Percentiles rank a stretch among this genome's conserved stretches.
These are phyloP conservation scores for Pampus argenteus DNA, from an alignment of 2,797 vertebrate species.

Conservation along the genomic window DNA sequence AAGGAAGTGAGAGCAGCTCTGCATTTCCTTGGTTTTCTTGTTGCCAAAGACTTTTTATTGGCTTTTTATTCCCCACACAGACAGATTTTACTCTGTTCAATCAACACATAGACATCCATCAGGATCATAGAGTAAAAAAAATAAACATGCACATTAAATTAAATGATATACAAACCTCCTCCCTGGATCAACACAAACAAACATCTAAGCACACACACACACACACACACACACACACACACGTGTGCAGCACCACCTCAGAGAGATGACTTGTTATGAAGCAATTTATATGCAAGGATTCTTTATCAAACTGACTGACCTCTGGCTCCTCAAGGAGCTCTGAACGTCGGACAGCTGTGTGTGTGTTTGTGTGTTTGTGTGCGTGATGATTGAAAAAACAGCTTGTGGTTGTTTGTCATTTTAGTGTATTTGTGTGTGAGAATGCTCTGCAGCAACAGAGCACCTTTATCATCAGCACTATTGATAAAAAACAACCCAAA, in stretches of 20 bases:
- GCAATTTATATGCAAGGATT: slow-evolving; percentile 82
- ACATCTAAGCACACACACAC: slow-evolving; percentile 18
- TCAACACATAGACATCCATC: slow-evolving; percentile 24
- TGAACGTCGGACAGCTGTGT: slow-evolving; percentile 25
- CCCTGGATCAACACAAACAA: slow-evolving; percentile 6
- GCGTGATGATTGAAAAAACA: slow-evolving; percentile 35
- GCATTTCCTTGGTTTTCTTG: slow-evolving; percentile 11
- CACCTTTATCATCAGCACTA: slow-evolving; percentile 7
- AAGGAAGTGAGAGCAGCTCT: neutral
- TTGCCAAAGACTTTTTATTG: slow-evolving; percentile 35
- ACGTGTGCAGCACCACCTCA: slow-evolving; percentile 32
- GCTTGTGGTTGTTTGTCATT: slow-evolving; percentile 24
- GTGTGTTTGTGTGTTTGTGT: slow-evolving; percentile 30
- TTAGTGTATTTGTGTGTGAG: neutral
- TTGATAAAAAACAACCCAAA: neutral
- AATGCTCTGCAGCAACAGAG: neutral
- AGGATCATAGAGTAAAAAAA: slow-evolving; percentile 16
- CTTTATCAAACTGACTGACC: slow-evolving; percentile 79
- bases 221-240: slow-evolving; percentile 26
- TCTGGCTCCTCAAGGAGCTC: slow-evolving; percentile 66
- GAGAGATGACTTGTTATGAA: slow-evolving; percentile 76
- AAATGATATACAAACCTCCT: slow-evolving; percentile 25
- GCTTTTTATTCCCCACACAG: slow-evolving; percentile 29
- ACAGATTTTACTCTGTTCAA: slow-evolving; percentile 23
- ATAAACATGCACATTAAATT: slow-evolving; percentile 21